Percentiles rank a stretch among this genome's conserved stretches.
phyloP scores from a whole-genome alignment of 2,797 vertebrate genomes.

The Nyctalus aviator region DNA sequence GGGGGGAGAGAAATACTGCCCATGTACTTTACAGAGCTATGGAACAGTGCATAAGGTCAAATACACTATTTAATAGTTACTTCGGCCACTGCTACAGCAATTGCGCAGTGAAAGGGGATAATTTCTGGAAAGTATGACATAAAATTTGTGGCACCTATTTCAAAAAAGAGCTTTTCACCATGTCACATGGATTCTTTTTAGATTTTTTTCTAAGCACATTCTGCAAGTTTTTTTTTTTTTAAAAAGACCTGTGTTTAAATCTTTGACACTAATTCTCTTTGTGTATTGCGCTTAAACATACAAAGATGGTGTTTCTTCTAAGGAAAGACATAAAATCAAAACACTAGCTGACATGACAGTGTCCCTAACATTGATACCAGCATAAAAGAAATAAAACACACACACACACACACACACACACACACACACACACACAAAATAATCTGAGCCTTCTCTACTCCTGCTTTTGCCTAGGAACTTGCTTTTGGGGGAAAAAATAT shows the following conservation, averaged over 20 bases:
- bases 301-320: conserved; percentile 14
- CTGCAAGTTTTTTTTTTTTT: neutral
- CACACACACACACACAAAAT: neutral
- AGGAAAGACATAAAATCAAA: conserved; percentile 44
- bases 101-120: conserved; percentile 68
- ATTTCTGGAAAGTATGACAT: conserved; percentile 68
- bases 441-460: neutral
- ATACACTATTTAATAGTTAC: conserved; percentile 70
- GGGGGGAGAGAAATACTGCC: neutral
- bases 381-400: neutral
- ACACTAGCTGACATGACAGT: neutral
- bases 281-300: conserved; percentile 45
- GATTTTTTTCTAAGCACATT: neutral
- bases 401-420: neutral
- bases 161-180: conserved; percentile 61
- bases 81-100: conserved; percentile 69
- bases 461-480: neutral
- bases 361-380: neutral
- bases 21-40: conserved; percentile 22
- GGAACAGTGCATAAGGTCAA: conserved; percentile 45
- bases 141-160: conserved; percentile 67
- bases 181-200: conserved; percentile 3
- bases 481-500: neutral
- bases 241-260: conserved; percentile 9
- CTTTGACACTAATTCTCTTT: conserved; percentile 25